Conservation (phyloP, 2,888 invertebrate genomes). For the Ormyrus nitidulus region DNA sequence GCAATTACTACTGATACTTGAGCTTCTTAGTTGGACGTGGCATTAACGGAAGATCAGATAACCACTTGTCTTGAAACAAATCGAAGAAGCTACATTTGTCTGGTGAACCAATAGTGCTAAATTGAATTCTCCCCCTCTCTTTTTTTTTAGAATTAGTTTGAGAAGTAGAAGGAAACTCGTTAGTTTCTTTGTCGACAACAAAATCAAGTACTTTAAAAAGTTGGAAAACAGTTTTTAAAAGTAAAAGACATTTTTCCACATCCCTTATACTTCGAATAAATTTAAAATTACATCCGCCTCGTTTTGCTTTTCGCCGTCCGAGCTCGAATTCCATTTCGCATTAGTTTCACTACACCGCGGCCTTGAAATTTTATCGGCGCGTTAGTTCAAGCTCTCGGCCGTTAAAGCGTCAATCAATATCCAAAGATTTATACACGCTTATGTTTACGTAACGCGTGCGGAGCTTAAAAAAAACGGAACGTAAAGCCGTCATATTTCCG, state of each 20-base stretch:
- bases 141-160: not conserved
- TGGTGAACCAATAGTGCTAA: not conserved
- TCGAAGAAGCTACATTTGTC: constrained; percentile 5
- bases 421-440: too few relatives aligned
- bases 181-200: not conserved
- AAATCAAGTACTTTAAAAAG: too few relatives aligned
- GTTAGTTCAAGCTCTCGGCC: too few relatives aligned
- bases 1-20: constrained; percentile 47
- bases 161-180: not conserved
- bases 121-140: constrained; percentile 26
- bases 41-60: constrained; percentile 24
- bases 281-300: not conserved
- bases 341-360: too few relatives aligned
- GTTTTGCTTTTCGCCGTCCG: not conserved
- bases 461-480: too few relatives aligned
- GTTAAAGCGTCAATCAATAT: too few relatives aligned
- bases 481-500: too few relatives aligned
- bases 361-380: too few relatives aligned
- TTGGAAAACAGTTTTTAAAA: too few relatives aligned
- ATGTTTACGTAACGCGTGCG: too few relatives aligned
- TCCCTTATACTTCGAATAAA: not conserved
- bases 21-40: constrained; percentile 38
- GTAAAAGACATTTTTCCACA: too few relatives aligned
- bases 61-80: constrained; percentile 37
- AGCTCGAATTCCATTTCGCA: too few relatives aligned